These are phyloP conservation scores for Aramus guarauna DNA, from an alignment of 2,113 vertebrate genomes.

Conservation along the genomic window DNA sequence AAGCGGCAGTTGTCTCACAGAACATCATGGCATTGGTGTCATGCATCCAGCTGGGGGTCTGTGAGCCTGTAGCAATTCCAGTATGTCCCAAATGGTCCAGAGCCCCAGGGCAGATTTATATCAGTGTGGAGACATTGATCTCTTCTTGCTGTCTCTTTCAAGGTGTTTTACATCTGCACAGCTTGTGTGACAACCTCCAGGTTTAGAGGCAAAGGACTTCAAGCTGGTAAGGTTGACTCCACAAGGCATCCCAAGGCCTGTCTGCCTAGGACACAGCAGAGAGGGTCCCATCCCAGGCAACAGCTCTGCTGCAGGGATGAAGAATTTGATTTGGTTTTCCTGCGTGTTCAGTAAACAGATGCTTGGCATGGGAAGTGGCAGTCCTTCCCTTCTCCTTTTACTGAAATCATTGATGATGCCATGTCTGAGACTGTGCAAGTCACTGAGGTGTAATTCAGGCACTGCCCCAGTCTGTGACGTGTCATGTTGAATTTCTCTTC, in stretches of 20 bases:
- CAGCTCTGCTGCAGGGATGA: neutral
- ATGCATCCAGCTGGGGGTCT: fast-evolving
- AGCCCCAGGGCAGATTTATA: neutral
- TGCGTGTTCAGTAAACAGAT: neutral
- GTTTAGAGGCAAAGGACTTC: neutral
- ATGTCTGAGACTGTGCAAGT: neutral
- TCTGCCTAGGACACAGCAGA: neutral
- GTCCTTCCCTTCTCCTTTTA: neutral
- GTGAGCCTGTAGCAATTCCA: neutral
- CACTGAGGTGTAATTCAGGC: neutral
- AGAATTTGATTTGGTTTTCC: neutral
- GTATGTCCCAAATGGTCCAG: neutral
- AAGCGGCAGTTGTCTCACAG: neutral
- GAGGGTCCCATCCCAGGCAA: neutral
- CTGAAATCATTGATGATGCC: neutral
- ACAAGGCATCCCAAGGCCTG: neutral
- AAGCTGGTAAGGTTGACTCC: neutral
- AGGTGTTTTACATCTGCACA: neutral
- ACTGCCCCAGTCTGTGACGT: neutral
- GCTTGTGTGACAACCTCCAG: neutral
- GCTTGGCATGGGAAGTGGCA: neutral
- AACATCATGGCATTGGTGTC: neutral
- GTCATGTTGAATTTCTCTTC: neutral
- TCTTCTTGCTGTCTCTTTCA: neutral
- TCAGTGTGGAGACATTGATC: neutral